Percentiles rank a stretch among this genome's conserved stretches.
These are phyloP conservation scores for Oncorhynchus mykiss DNA, from an alignment of 2,113 vertebrate species.

Conservation along the genomic window DNA sequence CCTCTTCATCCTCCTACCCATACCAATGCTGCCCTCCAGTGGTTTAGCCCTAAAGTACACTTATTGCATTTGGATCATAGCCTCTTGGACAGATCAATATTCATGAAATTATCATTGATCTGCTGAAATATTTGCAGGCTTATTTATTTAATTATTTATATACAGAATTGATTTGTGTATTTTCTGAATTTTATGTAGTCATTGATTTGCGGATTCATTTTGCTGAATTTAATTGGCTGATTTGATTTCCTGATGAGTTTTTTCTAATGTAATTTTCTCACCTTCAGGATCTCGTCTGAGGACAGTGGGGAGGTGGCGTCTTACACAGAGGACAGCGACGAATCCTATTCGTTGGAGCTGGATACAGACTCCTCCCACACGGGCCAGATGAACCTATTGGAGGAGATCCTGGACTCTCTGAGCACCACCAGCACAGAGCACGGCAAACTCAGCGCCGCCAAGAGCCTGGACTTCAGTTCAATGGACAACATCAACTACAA, in stretches of 20 bases:
- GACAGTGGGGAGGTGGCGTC: slow-evolving; percentile 86
- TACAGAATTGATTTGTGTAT: slow-evolving; percentile 11
- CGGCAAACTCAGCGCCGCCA: slow-evolving; percentile 86
- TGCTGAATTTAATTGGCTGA: too few relatives aligned
- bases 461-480: slow-evolving; percentile 93
- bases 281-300: slow-evolving; percentile 87
- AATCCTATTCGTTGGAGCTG: slow-evolving; percentile 79
- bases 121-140: too few relatives aligned
- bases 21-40: slow-evolving; percentile 72
- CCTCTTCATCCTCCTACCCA: background rate
- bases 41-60: slow-evolving; percentile 21
- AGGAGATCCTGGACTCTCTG: slow-evolving; percentile 92
- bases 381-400: slow-evolving; percentile 93
- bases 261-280: background rate
- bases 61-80: too few relatives aligned
- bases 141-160: too few relatives aligned
- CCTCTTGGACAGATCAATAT: too few relatives aligned
- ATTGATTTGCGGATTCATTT: background rate
- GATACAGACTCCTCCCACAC: slow-evolving; percentile 67
- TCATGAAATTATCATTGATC: too few relatives aligned
- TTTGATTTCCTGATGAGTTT: background rate
- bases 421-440: slow-evolving; percentile 87
- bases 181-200: background rate
- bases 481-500: slow-evolving; percentile 89
- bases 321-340: slow-evolving; percentile 88